Conservation (phyloP, 2,113 vertebrate genomes). For the Hoplias malabaricus region DNA sequence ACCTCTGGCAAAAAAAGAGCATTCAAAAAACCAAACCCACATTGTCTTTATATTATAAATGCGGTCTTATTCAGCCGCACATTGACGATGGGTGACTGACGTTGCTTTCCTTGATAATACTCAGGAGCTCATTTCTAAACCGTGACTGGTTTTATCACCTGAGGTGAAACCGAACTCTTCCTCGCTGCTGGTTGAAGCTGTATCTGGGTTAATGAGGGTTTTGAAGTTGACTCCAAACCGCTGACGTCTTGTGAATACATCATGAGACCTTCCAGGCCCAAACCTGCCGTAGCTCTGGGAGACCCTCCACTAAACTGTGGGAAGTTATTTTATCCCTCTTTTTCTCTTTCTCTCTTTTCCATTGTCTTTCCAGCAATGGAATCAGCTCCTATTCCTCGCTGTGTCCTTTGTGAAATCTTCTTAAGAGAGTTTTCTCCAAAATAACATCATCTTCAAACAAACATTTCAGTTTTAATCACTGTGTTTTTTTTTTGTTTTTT, state of each 20-base stretch:
- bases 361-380: too few species aligned
- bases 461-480: conserved; percentile 82
- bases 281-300: conserved; percentile 35
- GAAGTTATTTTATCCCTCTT: conserved; percentile 64
- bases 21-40: too few species aligned
- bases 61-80: too few species aligned
- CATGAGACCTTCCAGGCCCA: conserved; percentile 32
- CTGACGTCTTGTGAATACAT: conserved; percentile 41
- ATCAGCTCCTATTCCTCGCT: conserved; percentile 61
- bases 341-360: too few species aligned
- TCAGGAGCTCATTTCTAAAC: not conserved
- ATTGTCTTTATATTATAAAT: too few species aligned
- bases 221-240: conserved; percentile 29
- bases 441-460: conserved; percentile 82
- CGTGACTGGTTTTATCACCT: conserved; percentile 12
- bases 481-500: conserved; percentile 71
- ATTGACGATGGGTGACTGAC: too few species aligned
- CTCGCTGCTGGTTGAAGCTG: conserved; percentile 7
- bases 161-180: conserved; percentile 7
- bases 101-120: not conserved
- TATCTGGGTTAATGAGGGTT: conserved; percentile 48
- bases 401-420: conserved; percentile 69
- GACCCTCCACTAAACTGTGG: conserved; percentile 66
- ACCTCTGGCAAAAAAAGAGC: too few species aligned
- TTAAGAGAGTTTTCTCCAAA: conserved; percentile 72